phyloP scores from a whole-genome alignment of 2,113 vertebrate genomes.

The Ailurus styani region DNA sequence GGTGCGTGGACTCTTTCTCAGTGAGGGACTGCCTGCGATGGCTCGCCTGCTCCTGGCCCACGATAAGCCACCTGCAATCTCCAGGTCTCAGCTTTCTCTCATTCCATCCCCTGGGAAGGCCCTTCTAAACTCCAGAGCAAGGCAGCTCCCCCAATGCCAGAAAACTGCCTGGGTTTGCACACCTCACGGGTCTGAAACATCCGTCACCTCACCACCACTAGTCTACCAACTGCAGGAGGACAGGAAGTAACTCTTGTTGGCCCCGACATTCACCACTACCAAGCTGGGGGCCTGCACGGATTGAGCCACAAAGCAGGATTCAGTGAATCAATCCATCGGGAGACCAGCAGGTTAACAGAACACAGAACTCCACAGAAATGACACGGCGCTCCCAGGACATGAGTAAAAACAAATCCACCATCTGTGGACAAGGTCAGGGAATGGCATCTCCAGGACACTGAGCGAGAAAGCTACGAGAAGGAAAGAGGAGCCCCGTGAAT shows the following conservation, averaged over 20 bases:
- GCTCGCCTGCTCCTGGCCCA: neutral
- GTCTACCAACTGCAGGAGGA: neutral
- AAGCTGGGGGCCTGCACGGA: neutral
- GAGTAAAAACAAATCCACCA: neutral
- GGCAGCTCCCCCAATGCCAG: neutral
- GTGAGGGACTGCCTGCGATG: fast-evolving
- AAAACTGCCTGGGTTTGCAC: too few relatives aligned
- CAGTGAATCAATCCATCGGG: neutral
- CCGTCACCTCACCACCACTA: too few relatives aligned
- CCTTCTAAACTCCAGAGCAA: neutral
- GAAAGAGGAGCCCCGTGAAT: fast-evolving
- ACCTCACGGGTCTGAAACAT: too few relatives aligned
- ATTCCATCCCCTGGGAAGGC: fast-evolving
- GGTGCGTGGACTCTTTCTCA: neutral
- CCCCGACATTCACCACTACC: too few relatives aligned
- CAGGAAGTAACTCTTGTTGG: neutral
- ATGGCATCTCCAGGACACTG: fast-evolving
- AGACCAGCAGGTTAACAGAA: fast-evolving
- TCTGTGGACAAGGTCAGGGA: neutral
- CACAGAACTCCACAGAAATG: neutral
- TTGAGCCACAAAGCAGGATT: fast-evolving
- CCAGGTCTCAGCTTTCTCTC: neutral
- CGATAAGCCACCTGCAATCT: neutral
- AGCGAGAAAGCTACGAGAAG: too few relatives aligned
- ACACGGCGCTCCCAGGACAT: neutral